phyloP scores from a whole-genome alignment of 2,113 vertebrate species.

The Erinaceus europaeus region DNA sequence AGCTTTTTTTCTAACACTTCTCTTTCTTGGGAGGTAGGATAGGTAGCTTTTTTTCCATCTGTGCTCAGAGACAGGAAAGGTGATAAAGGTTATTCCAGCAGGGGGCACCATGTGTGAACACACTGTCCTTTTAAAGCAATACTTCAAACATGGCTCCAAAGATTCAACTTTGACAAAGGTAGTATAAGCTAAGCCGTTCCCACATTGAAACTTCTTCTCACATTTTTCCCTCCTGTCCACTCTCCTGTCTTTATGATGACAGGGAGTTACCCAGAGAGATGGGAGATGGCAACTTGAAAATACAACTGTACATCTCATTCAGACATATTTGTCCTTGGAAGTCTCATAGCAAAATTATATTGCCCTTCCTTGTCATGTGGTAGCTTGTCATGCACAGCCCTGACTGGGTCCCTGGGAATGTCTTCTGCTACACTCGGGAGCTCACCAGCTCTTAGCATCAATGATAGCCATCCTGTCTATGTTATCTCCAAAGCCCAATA shows the following conservation, averaged over 20 bases:
- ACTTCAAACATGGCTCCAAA: neutral
- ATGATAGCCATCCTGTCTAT: neutral
- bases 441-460: neutral
- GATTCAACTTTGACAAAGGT: neutral
- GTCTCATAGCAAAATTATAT: neutral
- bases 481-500: neutral
- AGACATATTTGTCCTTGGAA: constrained; percentile 2
- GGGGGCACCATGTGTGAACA: neutral
- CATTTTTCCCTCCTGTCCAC: neutral
- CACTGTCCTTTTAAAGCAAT: rapidly evolving
- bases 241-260: neutral
- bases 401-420: neutral
- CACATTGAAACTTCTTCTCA: neutral
- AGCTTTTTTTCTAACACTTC: neutral
- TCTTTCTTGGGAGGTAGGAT: neutral
- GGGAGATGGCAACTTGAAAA: neutral
- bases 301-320: neutral
- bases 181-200: neutral
- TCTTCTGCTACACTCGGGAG: neutral
- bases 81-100: rapidly evolving
- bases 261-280: neutral
- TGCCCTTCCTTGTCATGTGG: neutral
- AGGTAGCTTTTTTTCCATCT: neutral
- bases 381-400: neutral
- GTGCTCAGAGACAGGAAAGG: neutral